Conservation (phyloP, 2,797 vertebrate genomes). For the Lutjanus argentimaculatus region DNA sequence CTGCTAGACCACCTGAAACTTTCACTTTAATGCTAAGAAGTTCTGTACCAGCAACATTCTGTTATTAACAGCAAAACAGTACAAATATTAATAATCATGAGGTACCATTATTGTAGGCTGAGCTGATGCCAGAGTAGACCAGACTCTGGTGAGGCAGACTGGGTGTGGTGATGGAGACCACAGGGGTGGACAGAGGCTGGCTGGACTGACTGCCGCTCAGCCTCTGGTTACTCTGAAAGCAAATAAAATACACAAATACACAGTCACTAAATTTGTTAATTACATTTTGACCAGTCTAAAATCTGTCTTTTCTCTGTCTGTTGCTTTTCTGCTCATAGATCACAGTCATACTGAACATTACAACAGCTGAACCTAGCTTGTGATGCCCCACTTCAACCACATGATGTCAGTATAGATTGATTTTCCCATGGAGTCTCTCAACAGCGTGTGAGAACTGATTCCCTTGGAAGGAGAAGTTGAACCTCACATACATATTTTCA, state of each 20-base stretch:
- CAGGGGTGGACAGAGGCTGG: constrained; percentile 92
- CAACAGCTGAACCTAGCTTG: neutral
- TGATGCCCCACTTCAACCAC: constrained; percentile 57
- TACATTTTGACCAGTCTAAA: neutral
- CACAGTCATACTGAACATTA: neutral
- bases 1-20: constrained; percentile 1
- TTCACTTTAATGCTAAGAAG: neutral
- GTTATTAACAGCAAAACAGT: neutral
- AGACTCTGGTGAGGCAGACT: constrained; percentile 92
- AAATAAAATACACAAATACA: constrained; percentile 18
- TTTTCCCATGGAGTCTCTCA: neutral
- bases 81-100: neutral
- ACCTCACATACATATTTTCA: constrained; percentile 1
- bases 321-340: neutral
- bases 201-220: constrained; percentile 90
- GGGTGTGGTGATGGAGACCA: constrained; percentile 94
- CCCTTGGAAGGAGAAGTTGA: neutral
- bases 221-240: constrained; percentile 89
- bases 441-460: neutral
- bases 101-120: constrained; percentile 92
- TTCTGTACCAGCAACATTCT: neutral
- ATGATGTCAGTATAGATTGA: constrained; percentile 48
- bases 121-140: constrained; percentile 91
- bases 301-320: neutral
- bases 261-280: neutral